Evolutionary conservation across 2,888 invertebrate genomes (phyloP).

Genomic region (Tiliacea aurago): DNA sequence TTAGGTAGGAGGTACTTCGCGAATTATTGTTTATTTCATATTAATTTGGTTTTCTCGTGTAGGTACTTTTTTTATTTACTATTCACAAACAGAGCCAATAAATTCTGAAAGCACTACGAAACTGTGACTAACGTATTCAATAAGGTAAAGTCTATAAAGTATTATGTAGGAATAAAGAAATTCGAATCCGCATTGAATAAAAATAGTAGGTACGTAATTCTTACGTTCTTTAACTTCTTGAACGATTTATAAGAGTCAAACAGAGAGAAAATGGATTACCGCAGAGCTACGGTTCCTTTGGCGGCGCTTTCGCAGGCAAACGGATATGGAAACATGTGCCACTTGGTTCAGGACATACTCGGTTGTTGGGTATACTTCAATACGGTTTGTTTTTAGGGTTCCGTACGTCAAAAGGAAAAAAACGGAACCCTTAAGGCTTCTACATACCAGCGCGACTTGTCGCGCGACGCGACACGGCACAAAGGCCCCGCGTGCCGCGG

Average conservation of each 20-base stretch:
- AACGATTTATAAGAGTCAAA: slow-evolving; percentile 50
- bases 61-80: neutral
- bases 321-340: slow-evolving; percentile 19
- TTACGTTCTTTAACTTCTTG: slow-evolving; percentile 39
- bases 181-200: slow-evolving; percentile 21
- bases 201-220: slow-evolving; percentile 8
- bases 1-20: neutral
- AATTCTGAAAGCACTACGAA: neutral
- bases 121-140: neutral
- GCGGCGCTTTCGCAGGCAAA: slow-evolving; percentile 14
- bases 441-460: no score
- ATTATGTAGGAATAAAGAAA: slow-evolving; percentile 6
- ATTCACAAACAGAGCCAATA: neutral
- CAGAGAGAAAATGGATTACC: slow-evolving; percentile 38
- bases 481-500: no score
- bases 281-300: neutral
- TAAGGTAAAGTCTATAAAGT: neutral
- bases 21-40: neutral
- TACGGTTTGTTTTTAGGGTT: neutral
- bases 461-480: no score
- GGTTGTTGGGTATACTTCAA: neutral
- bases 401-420: no score
- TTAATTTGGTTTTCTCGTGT: neutral
- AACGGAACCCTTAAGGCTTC: no score
- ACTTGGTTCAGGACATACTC: neutral